Base-by-base conservation (phyloP, 2,888 invertebrate genomes). In the Metacarcinus magister region DNA sequence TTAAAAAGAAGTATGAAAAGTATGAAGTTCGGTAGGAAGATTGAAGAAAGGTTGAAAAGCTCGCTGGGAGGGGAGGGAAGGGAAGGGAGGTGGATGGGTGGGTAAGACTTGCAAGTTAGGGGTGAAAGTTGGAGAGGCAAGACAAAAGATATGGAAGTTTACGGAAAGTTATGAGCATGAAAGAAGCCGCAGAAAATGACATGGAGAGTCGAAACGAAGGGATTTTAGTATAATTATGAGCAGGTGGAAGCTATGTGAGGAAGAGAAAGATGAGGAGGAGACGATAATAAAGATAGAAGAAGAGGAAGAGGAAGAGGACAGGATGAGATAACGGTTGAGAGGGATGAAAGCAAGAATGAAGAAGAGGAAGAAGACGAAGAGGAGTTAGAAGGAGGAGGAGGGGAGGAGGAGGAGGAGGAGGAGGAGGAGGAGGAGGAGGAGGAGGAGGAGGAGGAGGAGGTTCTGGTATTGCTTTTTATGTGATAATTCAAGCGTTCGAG, bases 391-490 rank as follows among this genome's bases (percentile, higher is more conserved):
- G 10, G 10, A 54, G 0, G 10, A 10, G 10, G 8, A 54, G 10
- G n/a, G n/a, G 5, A 67, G n/a, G 67, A 67, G n/a, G 67, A 67
- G n/a, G n/a, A 67, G 67, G 67, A 67, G 67, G 67, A 67, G 67
- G 67, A 67, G 19, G 67, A 67, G 19, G 67, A 67, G 3, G 19
- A 3, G 19, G 39, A 7, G 16, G 54, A 7, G 8, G 54, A 16
- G 8, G 54, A 7, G 16, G 54, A 7, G 16, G 54, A 7, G 8
- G 54, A 7, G 2, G 8, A 54, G 54, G 2, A 54, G 54, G 54
- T 16, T 67, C 5, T 67, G n/a, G 13, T 1, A 39, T 90, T 19
- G 8, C 19, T 90, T 44, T 90, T 90, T 28, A 19, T 90, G 54
- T 54, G 54, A 16, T 7, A 7, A 54, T 54, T 54, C 54, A 54